Evolutionary conservation across 2,888 invertebrate genomes (phyloP), one percentile per base, ranked within the genome.

Genomic region (Athrips mouffetella): DNA sequence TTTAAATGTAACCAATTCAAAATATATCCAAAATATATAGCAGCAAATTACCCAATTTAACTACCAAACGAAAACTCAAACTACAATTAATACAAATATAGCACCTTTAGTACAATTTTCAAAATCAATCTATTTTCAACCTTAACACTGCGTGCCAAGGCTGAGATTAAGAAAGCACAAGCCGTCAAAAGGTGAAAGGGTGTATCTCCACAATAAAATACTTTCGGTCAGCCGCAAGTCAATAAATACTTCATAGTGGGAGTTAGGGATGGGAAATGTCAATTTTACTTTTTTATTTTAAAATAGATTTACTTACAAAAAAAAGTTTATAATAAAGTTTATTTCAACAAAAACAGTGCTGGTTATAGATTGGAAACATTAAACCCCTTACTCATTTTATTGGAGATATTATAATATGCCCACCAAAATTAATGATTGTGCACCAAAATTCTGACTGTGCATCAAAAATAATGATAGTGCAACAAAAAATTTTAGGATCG

Each of bases 181-280:
- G 4, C 4, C 15, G 44, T 13, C 31, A 18, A 45, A 50, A 35
- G 48, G 60, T 62, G 69, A 71, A 86, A 82, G 80, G 84, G 78
- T 77, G 70, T 72, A 78, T 73, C 70, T 79, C 68, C 67, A 86
- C 83, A 84, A 85, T 86, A 79, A 81, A 87, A 85, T 86, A 84
- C 78, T 76, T 85, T 78, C 63, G 88, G 87, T 84, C 67, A 77
- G 71, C 88, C 88, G 71, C 88, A 84, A 80, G 81, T 85, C 85
- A 80, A 88, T 88, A 88, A 88, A 88, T 88, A 88, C 87, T 84
- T 87, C 83, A 85, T 85, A 83, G 15, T 11, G 13, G 20, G 4
- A 15, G 25, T 15, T 44, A 44, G 31, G 11, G 44, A 13, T 44
- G 44, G 31, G 42, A 15, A 5, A 4, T 23, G 21, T 6, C 1